Percentiles rank a stretch among this genome's conserved stretches.
Evolutionary conservation across 2,113 vertebrate genomes (phyloP).

Genomic region (Tangachromis dhanisi): DNA sequence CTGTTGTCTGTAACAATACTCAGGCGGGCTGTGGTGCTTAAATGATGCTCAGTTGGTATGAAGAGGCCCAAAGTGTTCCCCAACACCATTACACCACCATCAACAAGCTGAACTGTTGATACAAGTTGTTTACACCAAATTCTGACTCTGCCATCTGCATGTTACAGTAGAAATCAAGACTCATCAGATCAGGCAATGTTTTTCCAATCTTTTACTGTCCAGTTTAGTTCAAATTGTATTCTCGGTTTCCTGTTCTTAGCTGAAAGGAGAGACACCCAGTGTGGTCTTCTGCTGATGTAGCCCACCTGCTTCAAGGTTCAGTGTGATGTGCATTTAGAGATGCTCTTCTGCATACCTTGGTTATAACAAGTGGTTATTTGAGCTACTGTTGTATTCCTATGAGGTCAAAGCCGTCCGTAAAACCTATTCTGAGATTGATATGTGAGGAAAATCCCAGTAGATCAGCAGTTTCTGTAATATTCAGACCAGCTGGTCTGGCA

Average conservation of each 20-base stretch:
- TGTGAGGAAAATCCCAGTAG: not conserved
- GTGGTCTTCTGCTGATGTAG: not conserved
- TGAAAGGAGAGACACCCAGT: not conserved
- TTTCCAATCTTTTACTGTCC: not conserved
- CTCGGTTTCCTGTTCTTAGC: not conserved
- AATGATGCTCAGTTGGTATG: not conserved
- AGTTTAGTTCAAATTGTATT: not conserved
- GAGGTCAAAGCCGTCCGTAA: rapidly evolving
- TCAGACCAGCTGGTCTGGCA: not conserved
- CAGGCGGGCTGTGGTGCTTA: not conserved
- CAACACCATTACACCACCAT: not conserved
- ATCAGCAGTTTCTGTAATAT: not conserved
- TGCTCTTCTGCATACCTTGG: not conserved
- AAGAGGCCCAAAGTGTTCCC: not conserved
- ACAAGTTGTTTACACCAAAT: not conserved
- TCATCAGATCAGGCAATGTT: not conserved
- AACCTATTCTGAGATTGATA: not conserved
- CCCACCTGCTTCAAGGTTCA: not conserved
- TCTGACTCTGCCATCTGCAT: not conserved
- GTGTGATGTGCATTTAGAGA: not conserved
- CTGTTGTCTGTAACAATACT: not conserved
- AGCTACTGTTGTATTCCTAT: not conserved
- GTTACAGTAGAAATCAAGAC: not conserved
- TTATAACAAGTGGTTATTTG: not conserved
- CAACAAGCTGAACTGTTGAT: not conserved